Evolutionary conservation across 2,888 invertebrate species (phyloP).

Genomic region (Melieria crassipennis): DNA sequence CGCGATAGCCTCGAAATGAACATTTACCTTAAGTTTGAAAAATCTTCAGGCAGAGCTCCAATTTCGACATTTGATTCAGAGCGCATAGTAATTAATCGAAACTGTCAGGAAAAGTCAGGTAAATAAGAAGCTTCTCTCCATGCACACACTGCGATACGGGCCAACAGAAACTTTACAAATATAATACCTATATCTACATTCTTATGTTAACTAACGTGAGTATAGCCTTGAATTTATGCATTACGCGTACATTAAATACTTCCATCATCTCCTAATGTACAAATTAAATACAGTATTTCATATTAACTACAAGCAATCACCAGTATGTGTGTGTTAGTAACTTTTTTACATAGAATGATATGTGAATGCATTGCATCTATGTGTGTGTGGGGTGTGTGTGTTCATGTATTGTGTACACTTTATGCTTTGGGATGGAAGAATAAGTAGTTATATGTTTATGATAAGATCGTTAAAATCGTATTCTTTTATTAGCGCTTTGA

Average conservation of each 20-base stretch:
- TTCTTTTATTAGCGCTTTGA: constrained; percentile 14
- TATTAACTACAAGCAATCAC: background rate
- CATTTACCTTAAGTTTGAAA: too few species aligned
- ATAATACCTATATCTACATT: too few species aligned
- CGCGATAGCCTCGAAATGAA: too few species aligned
- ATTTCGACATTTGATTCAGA: too few species aligned
- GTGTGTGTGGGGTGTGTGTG: background rate
- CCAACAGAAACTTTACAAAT: too few species aligned
- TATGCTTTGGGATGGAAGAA: background rate
- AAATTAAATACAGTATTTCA: background rate
- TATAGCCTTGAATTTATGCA: background rate
- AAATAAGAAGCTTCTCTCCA: too few species aligned
- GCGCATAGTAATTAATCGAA: too few species aligned
- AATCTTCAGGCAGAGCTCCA: too few species aligned
- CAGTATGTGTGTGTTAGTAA: background rate
- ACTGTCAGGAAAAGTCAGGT: too few species aligned
- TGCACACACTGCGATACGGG: too few species aligned
- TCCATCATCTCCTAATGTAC: background rate
- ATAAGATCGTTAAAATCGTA: constrained; percentile 18
- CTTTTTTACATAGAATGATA: constrained; percentile 30
- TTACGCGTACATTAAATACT: background rate
- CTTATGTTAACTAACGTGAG: too few species aligned
- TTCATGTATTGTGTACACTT: background rate
- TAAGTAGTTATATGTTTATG: background rate
- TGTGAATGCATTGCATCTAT: constrained; percentile 23